phyloP scores from a whole-genome alignment of 2,797 vertebrate genomes.

The Hirundo rustica region DNA sequence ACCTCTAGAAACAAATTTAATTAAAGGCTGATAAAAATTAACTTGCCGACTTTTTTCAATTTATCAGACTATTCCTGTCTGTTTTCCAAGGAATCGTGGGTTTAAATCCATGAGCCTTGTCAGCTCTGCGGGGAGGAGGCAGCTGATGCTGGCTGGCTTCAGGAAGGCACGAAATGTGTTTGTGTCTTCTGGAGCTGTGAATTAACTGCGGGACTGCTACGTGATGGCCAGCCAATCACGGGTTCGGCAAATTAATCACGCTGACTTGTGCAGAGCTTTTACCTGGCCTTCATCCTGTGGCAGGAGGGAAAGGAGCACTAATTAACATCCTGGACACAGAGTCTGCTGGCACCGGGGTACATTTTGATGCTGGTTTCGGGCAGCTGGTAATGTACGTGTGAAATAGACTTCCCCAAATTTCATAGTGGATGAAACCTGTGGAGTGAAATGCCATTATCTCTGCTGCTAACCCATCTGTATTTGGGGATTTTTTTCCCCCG shows the following conservation, averaged over 20 bases:
- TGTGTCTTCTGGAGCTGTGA: not conserved
- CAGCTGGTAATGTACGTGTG: not conserved
- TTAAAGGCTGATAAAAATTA: not conserved
- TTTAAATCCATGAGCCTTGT: not conserved
- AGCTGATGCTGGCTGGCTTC: not conserved
- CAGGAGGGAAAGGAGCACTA: not conserved
- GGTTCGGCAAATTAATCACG: not conserved
- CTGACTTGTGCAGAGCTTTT: not conserved
- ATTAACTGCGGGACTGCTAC: not conserved
- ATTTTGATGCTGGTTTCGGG: not conserved
- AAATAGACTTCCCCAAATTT: not conserved
- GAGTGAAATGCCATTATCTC: not conserved
- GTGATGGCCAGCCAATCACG: not conserved
- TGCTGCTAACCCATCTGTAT: rapidly evolving
- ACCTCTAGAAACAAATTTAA: not conserved
- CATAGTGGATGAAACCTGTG: not conserved
- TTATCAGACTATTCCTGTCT: not conserved
- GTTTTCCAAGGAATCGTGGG: not conserved
- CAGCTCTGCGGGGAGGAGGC: not conserved
- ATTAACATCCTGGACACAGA: not conserved
- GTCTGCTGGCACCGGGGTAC: not conserved
- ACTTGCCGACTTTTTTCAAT: not conserved
- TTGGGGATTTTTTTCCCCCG: not conserved
- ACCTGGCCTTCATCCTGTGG: not conserved
- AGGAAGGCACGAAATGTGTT: not conserved